A percentile compares a stretch with the other conserved stretches of the same genome.
Evolutionary conservation across 2,888 invertebrate genomes (phyloP).

Genomic region (Synergus umbraculus): DNA sequence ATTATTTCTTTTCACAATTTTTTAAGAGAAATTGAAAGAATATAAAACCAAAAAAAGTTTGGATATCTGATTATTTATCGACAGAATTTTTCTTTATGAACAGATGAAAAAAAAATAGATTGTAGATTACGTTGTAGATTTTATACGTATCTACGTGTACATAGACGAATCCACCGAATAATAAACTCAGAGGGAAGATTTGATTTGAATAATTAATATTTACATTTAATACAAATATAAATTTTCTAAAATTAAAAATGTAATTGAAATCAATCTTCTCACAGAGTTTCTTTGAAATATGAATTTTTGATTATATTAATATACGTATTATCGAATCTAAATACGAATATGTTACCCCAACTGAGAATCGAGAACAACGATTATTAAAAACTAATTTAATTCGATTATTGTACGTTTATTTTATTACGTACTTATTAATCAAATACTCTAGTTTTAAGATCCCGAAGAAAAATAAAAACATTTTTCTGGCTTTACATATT

Average conservation of each 20-base stretch:
- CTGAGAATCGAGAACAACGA: neutral
- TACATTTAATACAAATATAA: neutral
- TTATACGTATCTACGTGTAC: conserved; percentile 35
- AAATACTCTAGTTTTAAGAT: conserved; percentile 33
- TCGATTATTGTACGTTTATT: conserved; percentile 13
- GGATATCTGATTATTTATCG: neutral
- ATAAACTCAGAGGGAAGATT: neutral
- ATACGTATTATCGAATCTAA: neutral
- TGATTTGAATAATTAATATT: neutral
- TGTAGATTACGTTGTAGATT: conserved; percentile 33
- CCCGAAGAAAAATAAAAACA: neutral
- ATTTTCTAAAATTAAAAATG: neutral
- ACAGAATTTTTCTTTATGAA: neutral
- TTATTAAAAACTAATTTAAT: neutral
- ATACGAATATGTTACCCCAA: neutral
- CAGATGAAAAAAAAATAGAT: conserved; percentile 7
- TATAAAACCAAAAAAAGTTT: neutral
- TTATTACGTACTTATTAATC: conserved; percentile 32
- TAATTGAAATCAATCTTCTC: neutral
- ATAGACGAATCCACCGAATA: conserved; percentile 4
- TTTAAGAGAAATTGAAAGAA: neutral
- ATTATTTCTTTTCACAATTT: neutral
- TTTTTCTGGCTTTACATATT: conserved; percentile 11
- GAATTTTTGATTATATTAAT: neutral
- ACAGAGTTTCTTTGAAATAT: neutral